Conservation (phyloP, 2,797 vertebrate genomes). For the Squalus acanthias region DNA sequence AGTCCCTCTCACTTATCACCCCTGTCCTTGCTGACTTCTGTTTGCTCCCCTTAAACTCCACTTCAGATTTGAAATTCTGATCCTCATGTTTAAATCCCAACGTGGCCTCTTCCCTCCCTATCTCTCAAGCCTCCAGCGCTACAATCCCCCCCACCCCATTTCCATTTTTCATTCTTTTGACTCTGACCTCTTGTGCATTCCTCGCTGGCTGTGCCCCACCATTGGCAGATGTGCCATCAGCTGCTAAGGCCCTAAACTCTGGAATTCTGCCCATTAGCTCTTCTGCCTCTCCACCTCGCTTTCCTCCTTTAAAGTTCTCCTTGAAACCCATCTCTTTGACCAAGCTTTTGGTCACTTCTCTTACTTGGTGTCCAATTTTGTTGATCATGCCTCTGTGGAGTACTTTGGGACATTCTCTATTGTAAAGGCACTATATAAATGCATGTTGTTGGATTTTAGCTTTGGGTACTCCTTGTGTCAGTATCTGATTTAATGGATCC, state of each 20-base stretch:
- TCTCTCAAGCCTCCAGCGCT: not conserved
- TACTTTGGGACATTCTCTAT: not conserved
- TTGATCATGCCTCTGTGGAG: not conserved
- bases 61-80: not conserved
- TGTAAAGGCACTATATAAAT: conserved; percentile 41
- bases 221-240: not conserved
- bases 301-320: not conserved
- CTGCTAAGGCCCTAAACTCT: not conserved
- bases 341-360: not conserved
- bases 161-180: not conserved
- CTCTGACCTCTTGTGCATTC: not conserved
- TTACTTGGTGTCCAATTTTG: not conserved
- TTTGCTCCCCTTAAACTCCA: not conserved
- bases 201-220: not conserved
- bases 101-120: not conserved
- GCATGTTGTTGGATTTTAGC: not conserved
- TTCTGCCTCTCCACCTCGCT: not conserved
- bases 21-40: not conserved
- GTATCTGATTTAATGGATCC: not conserved
- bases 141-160: not conserved
- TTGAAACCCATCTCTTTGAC: not conserved
- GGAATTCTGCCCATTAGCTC: not conserved
- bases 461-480: not conserved
- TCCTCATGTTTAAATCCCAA: not conserved
- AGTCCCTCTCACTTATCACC: not conserved